phyloP scores from a whole-genome alignment of 2,888 invertebrate genomes.

The Lobophora halterata region DNA sequence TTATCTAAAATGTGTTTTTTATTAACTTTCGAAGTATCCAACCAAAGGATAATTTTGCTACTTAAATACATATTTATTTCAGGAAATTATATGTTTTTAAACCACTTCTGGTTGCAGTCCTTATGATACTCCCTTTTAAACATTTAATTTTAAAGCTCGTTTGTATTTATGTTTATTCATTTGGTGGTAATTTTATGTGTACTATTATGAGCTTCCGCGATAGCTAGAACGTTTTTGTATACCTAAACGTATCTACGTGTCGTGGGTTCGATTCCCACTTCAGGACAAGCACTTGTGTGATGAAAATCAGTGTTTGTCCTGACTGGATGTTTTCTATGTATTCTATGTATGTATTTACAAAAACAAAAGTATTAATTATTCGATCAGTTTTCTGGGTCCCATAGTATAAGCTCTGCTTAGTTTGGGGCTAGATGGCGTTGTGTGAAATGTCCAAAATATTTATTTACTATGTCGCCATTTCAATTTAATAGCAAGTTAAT shows the following conservation, averaged over 20 bases:
- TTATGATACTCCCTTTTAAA: slow-evolving; percentile 1
- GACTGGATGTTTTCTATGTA: no score
- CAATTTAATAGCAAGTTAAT: no score
- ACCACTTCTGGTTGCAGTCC: background rate
- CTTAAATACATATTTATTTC: slow-evolving; percentile 3
- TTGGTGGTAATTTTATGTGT: slow-evolving; percentile 5
- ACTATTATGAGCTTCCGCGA: slow-evolving; percentile 9
- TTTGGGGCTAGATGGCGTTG: no score
- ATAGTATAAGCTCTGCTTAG: no score
- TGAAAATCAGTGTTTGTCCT: no score
- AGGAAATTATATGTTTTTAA: slow-evolving; percentile 3
- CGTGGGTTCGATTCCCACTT: background rate
- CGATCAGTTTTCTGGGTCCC: no score
- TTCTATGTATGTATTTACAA: no score
- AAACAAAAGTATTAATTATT: no score
- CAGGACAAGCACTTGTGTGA: background rate
- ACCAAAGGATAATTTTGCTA: background rate
- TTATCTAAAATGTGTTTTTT: slow-evolving; percentile 8
- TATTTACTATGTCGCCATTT: no score
- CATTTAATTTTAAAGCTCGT: slow-evolving; percentile 10
- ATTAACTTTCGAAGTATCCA: no score
- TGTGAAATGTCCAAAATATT: no score
- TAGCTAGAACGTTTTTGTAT: slow-evolving; percentile 1
- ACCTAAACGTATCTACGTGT: slow-evolving; percentile 2
- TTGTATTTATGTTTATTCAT: slow-evolving; percentile 1